Conservation (phyloP, 2,888 invertebrate genomes). For the Noctua comes region DNA sequence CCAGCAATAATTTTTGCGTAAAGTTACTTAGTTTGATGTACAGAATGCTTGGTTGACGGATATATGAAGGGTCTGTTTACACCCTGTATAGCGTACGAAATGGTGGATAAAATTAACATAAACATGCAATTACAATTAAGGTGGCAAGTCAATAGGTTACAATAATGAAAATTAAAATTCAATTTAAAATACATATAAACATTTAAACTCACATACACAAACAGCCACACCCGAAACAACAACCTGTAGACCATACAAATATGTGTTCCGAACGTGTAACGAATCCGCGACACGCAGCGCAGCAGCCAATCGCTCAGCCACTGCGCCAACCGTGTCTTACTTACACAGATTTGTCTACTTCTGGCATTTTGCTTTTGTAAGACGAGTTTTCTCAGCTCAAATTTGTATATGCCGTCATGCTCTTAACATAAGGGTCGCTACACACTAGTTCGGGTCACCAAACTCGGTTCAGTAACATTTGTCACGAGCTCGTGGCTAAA, state of each 20-base stretch:
- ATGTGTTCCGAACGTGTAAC: not conserved
- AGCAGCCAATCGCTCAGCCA: not conserved
- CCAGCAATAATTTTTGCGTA: too few species aligned
- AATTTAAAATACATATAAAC: too few species aligned
- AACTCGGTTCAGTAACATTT: not conserved
- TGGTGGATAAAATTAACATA: too few species aligned
- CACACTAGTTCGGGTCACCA: not conserved
- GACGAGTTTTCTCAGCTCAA: not conserved
- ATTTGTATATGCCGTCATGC: not conserved
- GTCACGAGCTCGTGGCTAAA: not conserved
- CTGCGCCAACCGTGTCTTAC: not conserved
- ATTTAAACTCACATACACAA: not conserved
- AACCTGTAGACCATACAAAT: not conserved
- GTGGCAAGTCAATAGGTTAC: too few species aligned
- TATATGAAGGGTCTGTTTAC: too few species aligned
- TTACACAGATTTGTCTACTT: not conserved
- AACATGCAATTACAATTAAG: too few species aligned
- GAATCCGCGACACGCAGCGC: not conserved
- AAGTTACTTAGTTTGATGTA: too few species aligned
- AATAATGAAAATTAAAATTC: too few species aligned
- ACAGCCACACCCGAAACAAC: not conserved
- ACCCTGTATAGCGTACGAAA: too few species aligned
- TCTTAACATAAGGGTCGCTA: slow-evolving; percentile 5
- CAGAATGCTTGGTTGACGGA: too few species aligned
- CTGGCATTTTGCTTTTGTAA: not conserved